Percentiles rank a stretch among this genome's conserved stretches.
Conservation (phyloP, 2,797 vertebrate genomes). For the Pseudochirops corinnae region DNA sequence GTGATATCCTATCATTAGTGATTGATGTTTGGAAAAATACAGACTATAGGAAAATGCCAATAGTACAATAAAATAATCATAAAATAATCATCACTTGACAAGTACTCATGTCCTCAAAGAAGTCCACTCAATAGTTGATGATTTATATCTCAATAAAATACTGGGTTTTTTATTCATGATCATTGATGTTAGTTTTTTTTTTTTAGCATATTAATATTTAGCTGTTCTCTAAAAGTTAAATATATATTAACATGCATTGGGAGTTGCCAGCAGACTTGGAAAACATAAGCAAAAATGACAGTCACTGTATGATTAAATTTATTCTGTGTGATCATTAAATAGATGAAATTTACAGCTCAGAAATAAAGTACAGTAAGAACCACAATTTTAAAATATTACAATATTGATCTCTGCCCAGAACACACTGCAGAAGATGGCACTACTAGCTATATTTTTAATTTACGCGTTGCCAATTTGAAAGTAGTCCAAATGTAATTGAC, state of each 20-base stretch:
- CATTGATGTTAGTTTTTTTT: slow-evolving; percentile 40
- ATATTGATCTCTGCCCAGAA: background rate
- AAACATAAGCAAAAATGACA: slow-evolving; percentile 20
- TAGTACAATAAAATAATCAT: slow-evolving; percentile 58
- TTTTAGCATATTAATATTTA: slow-evolving; percentile 1
- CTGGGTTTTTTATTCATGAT: background rate
- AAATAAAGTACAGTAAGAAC: background rate
- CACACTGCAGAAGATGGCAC: background rate
- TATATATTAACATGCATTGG: slow-evolving; percentile 33
- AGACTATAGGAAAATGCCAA: slow-evolving; percentile 43
- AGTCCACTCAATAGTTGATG: slow-evolving; percentile 63
- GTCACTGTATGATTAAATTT: slow-evolving; percentile 11
- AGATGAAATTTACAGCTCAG: slow-evolving; percentile 7
- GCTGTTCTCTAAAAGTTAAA: slow-evolving; percentile 18
- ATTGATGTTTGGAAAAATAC: slow-evolving; percentile 55
- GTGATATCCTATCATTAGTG: background rate
- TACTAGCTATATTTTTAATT: slow-evolving; percentile 7
- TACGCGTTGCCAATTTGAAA: background rate
- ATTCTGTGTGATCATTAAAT: slow-evolving; percentile 37
- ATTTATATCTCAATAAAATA: slow-evolving; percentile 41
- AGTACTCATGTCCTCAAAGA: slow-evolving; percentile 61
- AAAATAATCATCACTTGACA: slow-evolving; percentile 66
- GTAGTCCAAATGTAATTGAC: background rate
- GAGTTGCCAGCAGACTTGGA: background rate
- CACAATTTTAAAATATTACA: background rate